phyloP scores from a whole-genome alignment of 2,888 invertebrate genomes.

The Julus scanicus region DNA sequence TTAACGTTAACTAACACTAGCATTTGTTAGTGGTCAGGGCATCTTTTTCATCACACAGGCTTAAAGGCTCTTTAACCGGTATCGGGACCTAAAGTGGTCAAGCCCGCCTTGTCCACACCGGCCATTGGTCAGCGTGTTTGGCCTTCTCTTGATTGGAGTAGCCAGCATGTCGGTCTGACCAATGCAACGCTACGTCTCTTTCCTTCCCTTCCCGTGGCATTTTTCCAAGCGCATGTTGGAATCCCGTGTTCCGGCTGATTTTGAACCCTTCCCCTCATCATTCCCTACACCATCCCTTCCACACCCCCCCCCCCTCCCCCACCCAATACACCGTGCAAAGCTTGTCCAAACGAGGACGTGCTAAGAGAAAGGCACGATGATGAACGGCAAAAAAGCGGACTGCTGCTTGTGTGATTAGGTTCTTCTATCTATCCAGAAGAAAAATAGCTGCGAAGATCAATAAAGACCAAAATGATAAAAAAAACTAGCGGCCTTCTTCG shows the following conservation, averaged over 20 bases:
- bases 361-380: background rate
- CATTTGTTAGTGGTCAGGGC: too few relatives aligned
- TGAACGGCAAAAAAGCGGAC: conserved; percentile 12
- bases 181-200: background rate
- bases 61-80: too few relatives aligned
- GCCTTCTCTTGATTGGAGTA: background rate
- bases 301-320: background rate
- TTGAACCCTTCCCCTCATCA: background rate
- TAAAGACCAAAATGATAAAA: conserved; percentile 33
- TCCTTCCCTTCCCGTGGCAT: background rate
- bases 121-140: background rate
- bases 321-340: background rate
- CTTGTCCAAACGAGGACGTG: background rate
- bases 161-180: background rate
- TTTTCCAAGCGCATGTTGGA: background rate
- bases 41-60: too few relatives aligned
- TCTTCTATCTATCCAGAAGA: conserved; percentile 18
- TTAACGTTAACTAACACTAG: too few relatives aligned
- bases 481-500: background rate
- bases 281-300: background rate
- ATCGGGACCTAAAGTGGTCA: background rate
- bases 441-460: conserved; percentile 27
- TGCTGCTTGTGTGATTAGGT: conserved; percentile 33
- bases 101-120: background rate
- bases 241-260: background rate